Evolutionary conservation across 2,797 vertebrate species (phyloP).

Genomic region (Vespertilio murinus): DNA sequence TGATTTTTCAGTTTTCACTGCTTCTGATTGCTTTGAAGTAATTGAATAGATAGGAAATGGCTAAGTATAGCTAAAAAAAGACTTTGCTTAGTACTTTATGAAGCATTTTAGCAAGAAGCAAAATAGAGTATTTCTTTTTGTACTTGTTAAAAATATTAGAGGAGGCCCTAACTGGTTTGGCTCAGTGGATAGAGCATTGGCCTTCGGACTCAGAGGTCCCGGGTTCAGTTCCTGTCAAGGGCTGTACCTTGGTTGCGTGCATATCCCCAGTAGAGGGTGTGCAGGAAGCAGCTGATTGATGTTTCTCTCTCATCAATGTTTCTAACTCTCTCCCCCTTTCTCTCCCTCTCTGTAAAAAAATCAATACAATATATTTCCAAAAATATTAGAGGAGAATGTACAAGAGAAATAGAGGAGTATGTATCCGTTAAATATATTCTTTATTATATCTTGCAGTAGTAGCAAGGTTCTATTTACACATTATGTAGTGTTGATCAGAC

Average conservation of each 20-base stretch:
- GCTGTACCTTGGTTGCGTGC: no score
- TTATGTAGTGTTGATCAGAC: neutral
- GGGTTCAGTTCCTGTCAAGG: no score
- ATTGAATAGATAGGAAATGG: slow-evolving; percentile 33
- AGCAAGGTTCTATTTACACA: neutral
- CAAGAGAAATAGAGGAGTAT: neutral
- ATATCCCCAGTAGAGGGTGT: no score
- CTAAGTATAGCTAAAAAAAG: neutral
- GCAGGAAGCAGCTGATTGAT: no score
- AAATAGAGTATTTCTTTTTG: slow-evolving; percentile 24
- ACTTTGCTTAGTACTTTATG: slow-evolving; percentile 20
- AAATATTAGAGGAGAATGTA: neutral
- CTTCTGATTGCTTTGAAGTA: slow-evolving; percentile 25
- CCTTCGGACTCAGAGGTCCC: no score
- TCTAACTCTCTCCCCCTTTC: no score
- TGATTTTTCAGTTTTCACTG: slow-evolving; percentile 21
- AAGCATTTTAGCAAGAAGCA: neutral
- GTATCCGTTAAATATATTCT: neutral
- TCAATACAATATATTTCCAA: neutral
- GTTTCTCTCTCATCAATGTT: no score
- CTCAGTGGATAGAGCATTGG: no score
- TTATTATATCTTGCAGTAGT: neutral
- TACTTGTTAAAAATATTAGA: slow-evolving; percentile 20
- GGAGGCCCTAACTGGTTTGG: neutral
- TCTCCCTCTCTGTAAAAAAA: no score